Evolutionary conservation across 2,113 vertebrate genomes (phyloP).

Genomic region (Platycercus adscitus): DNA sequence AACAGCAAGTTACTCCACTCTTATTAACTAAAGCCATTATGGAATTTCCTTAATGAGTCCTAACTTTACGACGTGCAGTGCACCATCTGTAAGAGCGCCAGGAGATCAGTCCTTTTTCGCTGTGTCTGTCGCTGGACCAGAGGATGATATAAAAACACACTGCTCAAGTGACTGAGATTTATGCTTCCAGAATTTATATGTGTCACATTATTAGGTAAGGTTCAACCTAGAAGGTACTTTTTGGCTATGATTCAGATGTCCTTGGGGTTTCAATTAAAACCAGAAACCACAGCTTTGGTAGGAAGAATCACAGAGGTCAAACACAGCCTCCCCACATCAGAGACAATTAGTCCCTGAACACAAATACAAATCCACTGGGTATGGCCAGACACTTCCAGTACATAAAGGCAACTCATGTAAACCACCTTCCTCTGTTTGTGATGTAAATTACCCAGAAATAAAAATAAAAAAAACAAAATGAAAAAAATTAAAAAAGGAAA

Average conservation of each 20-base stretch:
- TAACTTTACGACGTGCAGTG: conserved; percentile 40
- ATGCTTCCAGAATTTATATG: conserved; percentile 56
- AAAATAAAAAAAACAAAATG: too few species aligned
- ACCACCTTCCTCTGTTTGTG: background rate
- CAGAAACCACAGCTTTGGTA: conserved; percentile 27
- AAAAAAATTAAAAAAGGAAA: background rate
- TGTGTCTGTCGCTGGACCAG: conserved; percentile 28
- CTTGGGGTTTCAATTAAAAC: conserved; percentile 56
- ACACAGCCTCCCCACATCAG: background rate
- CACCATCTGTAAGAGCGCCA: background rate
- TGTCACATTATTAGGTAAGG: conserved; percentile 72
- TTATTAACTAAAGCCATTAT: conserved; percentile 56
- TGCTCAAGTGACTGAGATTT: conserved; percentile 73
- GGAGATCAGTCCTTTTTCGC: conserved; percentile 3
- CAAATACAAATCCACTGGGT: background rate
- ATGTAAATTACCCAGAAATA: background rate
- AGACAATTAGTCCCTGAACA: background rate
- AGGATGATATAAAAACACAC: conserved; percentile 50
- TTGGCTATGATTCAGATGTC: conserved; percentile 49
- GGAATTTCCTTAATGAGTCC: conserved; percentile 56
- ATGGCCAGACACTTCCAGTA: background rate
- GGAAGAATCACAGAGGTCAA: conserved; percentile 23
- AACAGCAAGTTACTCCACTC: conserved; percentile 40
- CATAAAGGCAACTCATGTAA: background rate
- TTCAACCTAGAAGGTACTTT: conserved; percentile 76